phyloP scores from a whole-genome alignment of 2,113 vertebrate genomes.

The Larimichthys polyactis region DNA sequence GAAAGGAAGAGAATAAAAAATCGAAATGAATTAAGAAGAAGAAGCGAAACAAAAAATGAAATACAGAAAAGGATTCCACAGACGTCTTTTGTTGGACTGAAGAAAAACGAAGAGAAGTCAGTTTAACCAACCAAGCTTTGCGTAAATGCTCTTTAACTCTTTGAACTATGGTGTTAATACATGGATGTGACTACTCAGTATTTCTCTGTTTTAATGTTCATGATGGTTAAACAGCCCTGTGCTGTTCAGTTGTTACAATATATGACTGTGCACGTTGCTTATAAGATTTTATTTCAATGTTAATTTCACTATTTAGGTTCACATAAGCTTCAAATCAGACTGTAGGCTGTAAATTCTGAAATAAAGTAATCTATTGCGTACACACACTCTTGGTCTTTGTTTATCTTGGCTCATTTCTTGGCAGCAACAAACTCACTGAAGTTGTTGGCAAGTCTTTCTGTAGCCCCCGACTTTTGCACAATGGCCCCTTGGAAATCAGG shows the following conservation, averaged over 20 bases:
- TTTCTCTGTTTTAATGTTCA: background rate
- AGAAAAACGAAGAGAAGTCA: no score
- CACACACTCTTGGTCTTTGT: slow-evolving; percentile 1
- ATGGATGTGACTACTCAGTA: background rate
- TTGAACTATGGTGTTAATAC: background rate
- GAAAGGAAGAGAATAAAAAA: background rate
- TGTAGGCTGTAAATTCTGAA: background rate
- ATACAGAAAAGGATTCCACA: background rate
- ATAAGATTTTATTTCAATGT: background rate
- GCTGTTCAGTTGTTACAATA: background rate
- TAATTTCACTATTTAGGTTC: background rate
- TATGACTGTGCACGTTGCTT: background rate
- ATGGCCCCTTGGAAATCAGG: background rate
- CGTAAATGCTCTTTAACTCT: background rate
- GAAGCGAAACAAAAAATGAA: no score
- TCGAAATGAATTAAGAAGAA: background rate
- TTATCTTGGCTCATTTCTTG: slow-evolving; percentile 8
- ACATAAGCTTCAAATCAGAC: no score
- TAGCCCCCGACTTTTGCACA: background rate
- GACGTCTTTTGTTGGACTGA: no score
- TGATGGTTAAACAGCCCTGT: background rate
- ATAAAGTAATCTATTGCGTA: background rate
- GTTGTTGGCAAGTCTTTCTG: background rate
- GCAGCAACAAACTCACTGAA: background rate
- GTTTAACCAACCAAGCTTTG: no score